Conservation (phyloP, 1,140 invertebrate species). For the Penaeus japonicus region DNA sequence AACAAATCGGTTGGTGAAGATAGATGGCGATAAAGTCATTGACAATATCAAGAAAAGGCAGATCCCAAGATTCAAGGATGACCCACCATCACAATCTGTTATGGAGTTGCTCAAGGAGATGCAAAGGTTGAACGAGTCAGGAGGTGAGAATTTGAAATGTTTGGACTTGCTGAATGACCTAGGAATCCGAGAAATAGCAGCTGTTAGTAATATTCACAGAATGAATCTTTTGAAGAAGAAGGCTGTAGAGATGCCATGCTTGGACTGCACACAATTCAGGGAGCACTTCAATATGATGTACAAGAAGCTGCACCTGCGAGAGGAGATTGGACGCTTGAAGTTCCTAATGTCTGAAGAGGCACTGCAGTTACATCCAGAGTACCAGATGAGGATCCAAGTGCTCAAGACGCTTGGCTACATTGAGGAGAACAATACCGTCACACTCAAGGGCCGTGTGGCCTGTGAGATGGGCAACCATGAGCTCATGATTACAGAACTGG, state of each 20-base stretch:
- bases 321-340: slow-evolving; percentile 76
- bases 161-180: slow-evolving; percentile 69
- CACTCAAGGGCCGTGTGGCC: slow-evolving; percentile 91
- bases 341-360: slow-evolving; percentile 84
- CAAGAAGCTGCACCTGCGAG: slow-evolving; percentile 67
- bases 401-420: slow-evolving; percentile 76
- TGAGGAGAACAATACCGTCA: slow-evolving; percentile 76
- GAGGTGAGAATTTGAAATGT: slow-evolving; percentile 60
- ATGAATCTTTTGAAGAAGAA: slow-evolving; percentile 68
- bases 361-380: slow-evolving; percentile 87
- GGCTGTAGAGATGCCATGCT: slow-evolving; percentile 62
- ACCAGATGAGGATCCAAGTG: slow-evolving; percentile 83
- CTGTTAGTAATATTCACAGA: slow-evolving; percentile 65
- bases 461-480: slow-evolving; percentile 94
- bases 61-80: slow-evolving; percentile 75
- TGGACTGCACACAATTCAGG: slow-evolving; percentile 59
- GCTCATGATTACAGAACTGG: slow-evolving; percentile 92
- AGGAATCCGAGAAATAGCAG: slow-evolving; percentile 66
- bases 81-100: slow-evolving; percentile 72
- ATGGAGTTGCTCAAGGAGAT: slow-evolving; percentile 72
- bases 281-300: slow-evolving; percentile 59
- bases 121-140: slow-evolving; percentile 65
- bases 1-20: slow-evolving; percentile 68
- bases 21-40: slow-evolving; percentile 75
- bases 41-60: slow-evolving; percentile 81